Percentiles rank a stretch among this genome's conserved stretches.
Conservation (phyloP, 2,113 vertebrate species). For the Gymnocephalus cernua region DNA sequence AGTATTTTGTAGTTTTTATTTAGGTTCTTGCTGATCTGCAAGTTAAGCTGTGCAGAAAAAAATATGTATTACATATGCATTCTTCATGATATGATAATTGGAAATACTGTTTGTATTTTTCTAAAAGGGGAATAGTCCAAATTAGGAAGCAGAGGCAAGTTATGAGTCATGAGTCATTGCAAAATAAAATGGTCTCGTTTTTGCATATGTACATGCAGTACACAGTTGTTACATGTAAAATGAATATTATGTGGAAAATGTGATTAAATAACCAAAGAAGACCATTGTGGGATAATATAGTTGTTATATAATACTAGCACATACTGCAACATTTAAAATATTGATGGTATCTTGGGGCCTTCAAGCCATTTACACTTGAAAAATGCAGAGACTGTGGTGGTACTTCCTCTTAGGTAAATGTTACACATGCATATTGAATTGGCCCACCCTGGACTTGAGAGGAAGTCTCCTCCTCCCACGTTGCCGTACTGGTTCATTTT, state of each 20-base stretch:
- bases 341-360: background rate
- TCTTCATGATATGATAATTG: background rate
- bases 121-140: background rate
- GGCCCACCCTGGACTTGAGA: constrained; percentile 48
- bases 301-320: background rate
- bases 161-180: constrained; percentile 5
- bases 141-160: background rate
- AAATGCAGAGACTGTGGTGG: background rate
- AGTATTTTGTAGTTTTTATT: background rate
- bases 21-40: background rate
- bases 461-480: constrained; percentile 75
- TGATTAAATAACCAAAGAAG: background rate
- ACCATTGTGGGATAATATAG: background rate
- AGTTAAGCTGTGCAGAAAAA: background rate
- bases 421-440: background rate
- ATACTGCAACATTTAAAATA: background rate
- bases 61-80: background rate
- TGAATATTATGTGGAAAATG: background rate
- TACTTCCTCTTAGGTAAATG: constrained; percentile 50
- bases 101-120: background rate
- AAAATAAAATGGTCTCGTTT: background rate
- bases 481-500: constrained; percentile 7
- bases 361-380: background rate
- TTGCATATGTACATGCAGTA: background rate
- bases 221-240: background rate